Percentiles rank a stretch among this genome's conserved stretches.
Conservation (phyloP, 2,797 vertebrate species). For the Rhinatrema bivittatum region DNA sequence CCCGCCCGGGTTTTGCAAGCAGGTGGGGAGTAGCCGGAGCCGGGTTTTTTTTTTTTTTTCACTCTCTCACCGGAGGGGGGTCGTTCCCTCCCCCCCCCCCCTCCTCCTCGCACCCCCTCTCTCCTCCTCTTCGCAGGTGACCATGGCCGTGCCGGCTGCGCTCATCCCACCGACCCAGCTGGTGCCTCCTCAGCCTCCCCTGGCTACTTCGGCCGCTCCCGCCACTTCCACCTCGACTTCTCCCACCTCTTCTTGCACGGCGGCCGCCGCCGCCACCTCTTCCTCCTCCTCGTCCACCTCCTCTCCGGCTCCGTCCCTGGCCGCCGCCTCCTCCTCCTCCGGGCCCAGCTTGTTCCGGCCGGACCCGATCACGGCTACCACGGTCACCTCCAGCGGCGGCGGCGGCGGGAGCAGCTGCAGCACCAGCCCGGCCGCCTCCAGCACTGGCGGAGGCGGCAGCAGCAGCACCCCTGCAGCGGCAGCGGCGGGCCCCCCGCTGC, state of each 20-base stretch:
- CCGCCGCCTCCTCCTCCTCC: slow-evolving; percentile 67
- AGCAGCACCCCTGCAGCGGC: slow-evolving; percentile 54
- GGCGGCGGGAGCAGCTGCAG: slow-evolving; percentile 56
- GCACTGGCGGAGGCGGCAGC: too few species aligned
- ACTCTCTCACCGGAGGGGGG: slow-evolving; percentile 13
- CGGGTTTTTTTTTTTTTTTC: slow-evolving; percentile 42
- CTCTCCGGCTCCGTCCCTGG: slow-evolving; percentile 67
- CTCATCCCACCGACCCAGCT: slow-evolving; percentile 85
- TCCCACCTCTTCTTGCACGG: slow-evolving; percentile 60
- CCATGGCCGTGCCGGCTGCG: slow-evolving; percentile 95
- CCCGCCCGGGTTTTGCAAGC: slow-evolving; percentile 16
- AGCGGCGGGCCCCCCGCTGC: slow-evolving; percentile 53
- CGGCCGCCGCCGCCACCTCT: slow-evolving; percentile 74
- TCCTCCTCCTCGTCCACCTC: slow-evolving; percentile 80
- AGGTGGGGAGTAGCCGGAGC: too few species aligned
- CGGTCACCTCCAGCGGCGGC: slow-evolving; percentile 51
- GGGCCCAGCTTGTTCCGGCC: slow-evolving; percentile 77
- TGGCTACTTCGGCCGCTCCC: slow-evolving; percentile 64
- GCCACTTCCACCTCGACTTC: slow-evolving; percentile 80
- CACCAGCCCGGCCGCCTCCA: slow-evolving; percentile 41
- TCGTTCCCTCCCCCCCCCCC: slow-evolving; percentile 11
- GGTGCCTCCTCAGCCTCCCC: slow-evolving; percentile 67
- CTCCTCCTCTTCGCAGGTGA: slow-evolving; percentile 61
- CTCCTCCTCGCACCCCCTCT: slow-evolving; percentile 8
- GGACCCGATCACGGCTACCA: slow-evolving; percentile 67